Percentiles rank a stretch among this genome's conserved stretches.
Conservation (phyloP, 2,888 invertebrate genomes). For the Agriotes lineatus region DNA sequence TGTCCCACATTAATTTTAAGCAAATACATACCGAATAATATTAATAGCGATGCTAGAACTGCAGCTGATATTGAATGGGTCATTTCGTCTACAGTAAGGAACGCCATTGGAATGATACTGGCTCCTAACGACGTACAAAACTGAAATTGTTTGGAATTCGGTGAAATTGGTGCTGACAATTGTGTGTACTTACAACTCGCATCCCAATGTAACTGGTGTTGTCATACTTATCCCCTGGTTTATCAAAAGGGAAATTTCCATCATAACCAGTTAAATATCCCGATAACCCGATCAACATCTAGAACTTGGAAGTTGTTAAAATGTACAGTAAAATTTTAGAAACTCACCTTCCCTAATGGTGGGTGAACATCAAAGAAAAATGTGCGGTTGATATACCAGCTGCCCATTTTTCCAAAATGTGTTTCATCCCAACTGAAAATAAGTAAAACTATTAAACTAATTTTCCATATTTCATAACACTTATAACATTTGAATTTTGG, state of each 20-base stretch:
- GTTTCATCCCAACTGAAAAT: conserved; percentile 96
- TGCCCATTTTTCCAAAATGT: conserved; percentile 99
- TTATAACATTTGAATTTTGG: too few species aligned
- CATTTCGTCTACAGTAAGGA: conserved; percentile 89
- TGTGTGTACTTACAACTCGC: conserved; percentile 88
- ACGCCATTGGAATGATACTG: conserved; percentile 86
- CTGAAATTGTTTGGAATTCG: too few species aligned
- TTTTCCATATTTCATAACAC: too few species aligned
- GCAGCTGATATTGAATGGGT: conserved; percentile 87
- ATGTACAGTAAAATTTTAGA: neutral
- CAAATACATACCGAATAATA: conserved; percentile 83
- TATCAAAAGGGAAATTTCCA: conserved; percentile 94
- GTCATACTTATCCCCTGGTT: conserved; percentile 95
- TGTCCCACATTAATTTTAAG: neutral
- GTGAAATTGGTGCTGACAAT: too few species aligned
- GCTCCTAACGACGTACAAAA: conserved; percentile 93
- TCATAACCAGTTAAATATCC: conserved; percentile 94
- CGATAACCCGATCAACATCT: conserved; percentile 96
- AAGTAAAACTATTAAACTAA: too few species aligned
- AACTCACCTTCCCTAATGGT: conserved; percentile 90
- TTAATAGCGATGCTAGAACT: conserved; percentile 80
- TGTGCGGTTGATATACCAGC: conserved; percentile 97
- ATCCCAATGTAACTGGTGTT: conserved; percentile 91
- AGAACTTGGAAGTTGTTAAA: conserved; percentile 33
- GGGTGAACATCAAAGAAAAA: conserved; percentile 99